A percentile compares a stretch with the other conserved stretches of the same genome.
phyloP scores from a whole-genome alignment of 2,797 vertebrate genomes.

The Pipistrellus pipistrellus region DNA sequence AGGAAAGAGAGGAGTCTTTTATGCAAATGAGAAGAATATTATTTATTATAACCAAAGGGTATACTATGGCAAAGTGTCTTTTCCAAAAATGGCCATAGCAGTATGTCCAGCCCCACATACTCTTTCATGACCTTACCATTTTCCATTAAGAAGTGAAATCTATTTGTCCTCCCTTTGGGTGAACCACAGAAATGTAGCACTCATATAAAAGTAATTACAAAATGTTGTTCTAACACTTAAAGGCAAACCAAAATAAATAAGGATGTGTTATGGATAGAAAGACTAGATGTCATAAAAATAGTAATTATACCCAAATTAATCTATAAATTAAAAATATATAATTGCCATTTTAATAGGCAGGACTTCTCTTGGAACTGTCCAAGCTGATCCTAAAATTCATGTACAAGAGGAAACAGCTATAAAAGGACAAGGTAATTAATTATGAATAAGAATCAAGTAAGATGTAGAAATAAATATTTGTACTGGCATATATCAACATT shows the following conservation, averaged over 20 bases:
- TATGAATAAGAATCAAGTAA: neutral
- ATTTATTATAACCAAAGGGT: neutral
- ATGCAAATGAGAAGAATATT: neutral
- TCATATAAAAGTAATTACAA: conserved; percentile 10
- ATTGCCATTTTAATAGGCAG: neutral
- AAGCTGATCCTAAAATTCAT: conserved; percentile 23
- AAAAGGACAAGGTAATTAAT: neutral
- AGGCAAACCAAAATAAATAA: neutral
- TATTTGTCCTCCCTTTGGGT: neutral
- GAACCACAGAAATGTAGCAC: neutral
- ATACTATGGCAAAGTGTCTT: neutral
- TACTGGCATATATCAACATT: neutral
- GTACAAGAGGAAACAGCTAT: neutral
- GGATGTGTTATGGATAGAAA: neutral
- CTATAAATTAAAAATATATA: neutral
- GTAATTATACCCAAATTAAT: neutral
- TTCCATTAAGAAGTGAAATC: neutral
- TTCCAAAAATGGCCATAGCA: neutral
- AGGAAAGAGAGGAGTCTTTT: neutral
- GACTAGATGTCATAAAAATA: neutral
- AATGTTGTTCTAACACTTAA: conserved; percentile 16
- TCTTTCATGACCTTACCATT: neutral
- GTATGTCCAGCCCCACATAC: neutral
- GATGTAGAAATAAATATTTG: neutral
- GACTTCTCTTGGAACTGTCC: neutral